Conservation (phyloP, 2,113 vertebrate species). For the Pithys albifrons region DNA sequence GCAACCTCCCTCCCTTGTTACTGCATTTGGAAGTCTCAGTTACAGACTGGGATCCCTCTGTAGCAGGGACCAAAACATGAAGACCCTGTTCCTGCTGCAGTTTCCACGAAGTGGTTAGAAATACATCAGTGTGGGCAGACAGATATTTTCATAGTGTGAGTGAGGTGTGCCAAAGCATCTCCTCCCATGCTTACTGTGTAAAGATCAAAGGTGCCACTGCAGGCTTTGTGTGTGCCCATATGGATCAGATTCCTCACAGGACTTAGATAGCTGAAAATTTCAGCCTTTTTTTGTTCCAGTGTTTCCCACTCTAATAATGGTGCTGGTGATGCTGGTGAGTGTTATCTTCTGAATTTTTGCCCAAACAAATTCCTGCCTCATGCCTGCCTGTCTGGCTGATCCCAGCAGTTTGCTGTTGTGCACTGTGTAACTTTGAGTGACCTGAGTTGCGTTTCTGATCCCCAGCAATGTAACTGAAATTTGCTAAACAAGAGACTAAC, state of each 20-base stretch:
- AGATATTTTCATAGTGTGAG: accelerated
- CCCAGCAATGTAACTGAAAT: neutral
- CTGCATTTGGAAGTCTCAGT: neutral
- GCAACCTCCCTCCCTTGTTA: neutral
- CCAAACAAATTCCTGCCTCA: neutral
- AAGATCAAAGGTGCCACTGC: neutral
- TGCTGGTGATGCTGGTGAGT: neutral
- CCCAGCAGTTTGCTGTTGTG: neutral
- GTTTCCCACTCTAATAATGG: neutral
- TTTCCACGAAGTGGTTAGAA: neutral
- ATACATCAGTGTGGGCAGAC: neutral
- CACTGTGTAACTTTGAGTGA: neutral
- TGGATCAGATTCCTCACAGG: neutral
- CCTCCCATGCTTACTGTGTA: neutral
- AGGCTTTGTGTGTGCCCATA: neutral
- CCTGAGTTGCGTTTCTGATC: neutral
- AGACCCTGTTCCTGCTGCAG: neutral
- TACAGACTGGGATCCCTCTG: neutral
- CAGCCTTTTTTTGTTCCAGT: neutral
- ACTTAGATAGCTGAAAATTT: neutral
- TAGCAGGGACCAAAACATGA: neutral
- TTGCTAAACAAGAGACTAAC: neutral
- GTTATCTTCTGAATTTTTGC: neutral
- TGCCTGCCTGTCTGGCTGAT: neutral
- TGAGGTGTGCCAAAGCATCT: neutral